A percentile compares a stretch with the other conserved stretches of the same genome.
phyloP scores from a whole-genome alignment of 2,888 invertebrate genomes.

The Tiliacea aurago region DNA sequence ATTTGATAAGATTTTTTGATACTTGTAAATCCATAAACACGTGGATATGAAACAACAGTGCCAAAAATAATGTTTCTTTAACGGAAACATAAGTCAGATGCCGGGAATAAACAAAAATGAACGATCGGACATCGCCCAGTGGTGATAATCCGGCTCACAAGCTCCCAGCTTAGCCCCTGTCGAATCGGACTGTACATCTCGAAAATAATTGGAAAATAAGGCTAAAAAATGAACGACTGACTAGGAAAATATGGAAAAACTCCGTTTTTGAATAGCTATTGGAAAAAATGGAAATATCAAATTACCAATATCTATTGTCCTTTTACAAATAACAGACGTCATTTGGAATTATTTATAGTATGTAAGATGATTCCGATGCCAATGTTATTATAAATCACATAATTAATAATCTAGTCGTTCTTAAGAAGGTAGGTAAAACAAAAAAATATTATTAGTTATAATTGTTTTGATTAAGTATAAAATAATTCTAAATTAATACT shows the following conservation, averaged over 20 bases:
- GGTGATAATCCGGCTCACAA: conserved; percentile 44
- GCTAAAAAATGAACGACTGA: conserved; percentile 30
- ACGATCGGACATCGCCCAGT: conserved; percentile 16
- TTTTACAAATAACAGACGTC: background rate
- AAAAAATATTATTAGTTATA: background rate
- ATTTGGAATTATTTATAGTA: background rate
- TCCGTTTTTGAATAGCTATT: background rate
- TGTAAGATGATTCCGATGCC: too few relatives aligned
- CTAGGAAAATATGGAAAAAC: background rate
- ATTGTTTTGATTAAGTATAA: background rate
- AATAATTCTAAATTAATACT: background rate
- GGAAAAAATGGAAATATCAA: background rate
- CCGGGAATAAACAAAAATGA: conserved; percentile 25
- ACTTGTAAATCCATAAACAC: too few relatives aligned
- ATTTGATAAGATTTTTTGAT: too few relatives aligned
- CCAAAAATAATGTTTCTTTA: background rate
- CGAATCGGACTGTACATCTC: conserved; percentile 38
- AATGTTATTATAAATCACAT: background rate
- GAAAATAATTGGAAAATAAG: conserved; percentile 60
- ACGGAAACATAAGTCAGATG: conserved; percentile 20
- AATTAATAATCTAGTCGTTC: background rate
- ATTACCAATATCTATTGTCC: background rate
- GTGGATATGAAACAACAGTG: background rate
- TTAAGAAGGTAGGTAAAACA: background rate
- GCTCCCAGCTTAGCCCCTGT: conserved; percentile 33